phyloP scores from a whole-genome alignment of 2,113 vertebrate genomes.

The Laterallus jamaicensis region DNA sequence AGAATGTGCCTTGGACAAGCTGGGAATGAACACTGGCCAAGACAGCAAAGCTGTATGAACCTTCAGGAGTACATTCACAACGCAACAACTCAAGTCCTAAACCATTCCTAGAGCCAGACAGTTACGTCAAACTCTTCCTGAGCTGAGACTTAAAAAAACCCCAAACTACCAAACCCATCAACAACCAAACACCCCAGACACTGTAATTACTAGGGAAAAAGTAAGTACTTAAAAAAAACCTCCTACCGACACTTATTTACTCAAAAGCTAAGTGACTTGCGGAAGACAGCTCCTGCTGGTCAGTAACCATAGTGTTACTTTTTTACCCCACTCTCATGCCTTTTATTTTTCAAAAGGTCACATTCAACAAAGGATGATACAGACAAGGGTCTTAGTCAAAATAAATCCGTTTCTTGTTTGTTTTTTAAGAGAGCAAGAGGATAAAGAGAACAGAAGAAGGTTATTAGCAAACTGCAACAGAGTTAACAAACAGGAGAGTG shows the following conservation, averaged over 20 bases:
- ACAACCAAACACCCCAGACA: neutral
- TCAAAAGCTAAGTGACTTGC: neutral
- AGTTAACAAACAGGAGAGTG: neutral
- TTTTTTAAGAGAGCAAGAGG: neutral
- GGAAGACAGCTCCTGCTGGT: neutral
- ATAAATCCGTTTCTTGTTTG: neutral
- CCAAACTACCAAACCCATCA: too few species aligned
- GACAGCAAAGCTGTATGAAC: neutral
- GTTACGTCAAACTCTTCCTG: neutral
- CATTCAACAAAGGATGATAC: constrained; percentile 8
- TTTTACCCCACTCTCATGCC: constrained; percentile 11
- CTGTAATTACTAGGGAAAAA: neutral
- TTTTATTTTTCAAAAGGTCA: constrained; percentile 56
- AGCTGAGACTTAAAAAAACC: neutral
- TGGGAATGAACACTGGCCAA: neutral
- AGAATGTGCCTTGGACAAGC: neutral
- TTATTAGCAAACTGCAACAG: constrained; percentile 17
- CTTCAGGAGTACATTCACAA: neutral
- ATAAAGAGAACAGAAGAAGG: neutral
- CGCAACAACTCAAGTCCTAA: neutral
- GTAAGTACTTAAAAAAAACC: neutral
- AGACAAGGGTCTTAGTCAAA: constrained; percentile 26
- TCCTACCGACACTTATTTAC: neutral
- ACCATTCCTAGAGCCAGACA: neutral
- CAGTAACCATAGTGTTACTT: constrained; percentile 22